Base-by-base conservation (phyloP, 2,888 invertebrate species). In the Drosophila yooni region DNA sequence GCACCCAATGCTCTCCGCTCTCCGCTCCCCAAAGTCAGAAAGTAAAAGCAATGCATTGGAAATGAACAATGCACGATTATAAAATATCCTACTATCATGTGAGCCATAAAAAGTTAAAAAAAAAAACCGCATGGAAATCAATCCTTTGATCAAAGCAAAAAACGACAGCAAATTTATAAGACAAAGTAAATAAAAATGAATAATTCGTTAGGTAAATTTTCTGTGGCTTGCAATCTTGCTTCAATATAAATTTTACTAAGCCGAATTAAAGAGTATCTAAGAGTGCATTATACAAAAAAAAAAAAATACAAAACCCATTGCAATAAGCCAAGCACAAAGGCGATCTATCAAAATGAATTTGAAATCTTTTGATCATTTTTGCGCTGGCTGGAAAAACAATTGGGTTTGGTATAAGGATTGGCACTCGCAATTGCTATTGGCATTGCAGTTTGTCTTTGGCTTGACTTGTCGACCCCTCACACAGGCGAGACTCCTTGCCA, bases 311-410 rank as follows among this genome's bases (percentile, higher is more conserved):
- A 43, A 25, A 15, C 5, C 4, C n/a, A 18, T 38, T 58, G 29
- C 72, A 52, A 52, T 46, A 59, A 54, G 46, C 27, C 71, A 73
- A 64, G 69, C 64, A 68, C 54, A 80, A 82, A 77, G 73, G 81
- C 82, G 87, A 88, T 88, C 89, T 76, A 90, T 88, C 88, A 88
- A 90, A 87, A 89, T 90, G 87, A 89, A 88, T 89, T 90, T 87
- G 90, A 88, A 90, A 88, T 88, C 89, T 87, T 90, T 87, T 90
- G 87, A 89, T 84, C 88, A 90, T 90, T 90, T 89, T 81, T 89
- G 89, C 77, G 87, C 76, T 85, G 61, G 62, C 48, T 48, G 50
- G 53, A 72, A 70, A 70, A 75, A 43, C 57, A 57, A 43, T 57
- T 68, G 60, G 56, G 59, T 57, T 66, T 71, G 65, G 63, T 74